Base-by-base conservation (phyloP, 2,797 vertebrate species). In the Bryconaethiops microstoma region DNA sequence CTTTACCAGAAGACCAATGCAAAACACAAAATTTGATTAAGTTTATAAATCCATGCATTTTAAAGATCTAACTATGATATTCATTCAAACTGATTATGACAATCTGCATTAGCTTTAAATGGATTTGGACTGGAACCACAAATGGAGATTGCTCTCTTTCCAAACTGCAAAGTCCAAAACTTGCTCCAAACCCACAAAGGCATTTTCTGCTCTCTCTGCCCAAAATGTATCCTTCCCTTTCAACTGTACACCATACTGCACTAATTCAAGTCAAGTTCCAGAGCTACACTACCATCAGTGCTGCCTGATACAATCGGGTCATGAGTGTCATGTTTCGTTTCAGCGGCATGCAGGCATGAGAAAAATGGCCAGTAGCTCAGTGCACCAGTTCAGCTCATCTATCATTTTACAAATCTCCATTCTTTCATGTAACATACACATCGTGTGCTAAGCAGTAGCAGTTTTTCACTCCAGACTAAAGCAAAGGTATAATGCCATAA, bases 401-500 rank as follows among this genome's bases (percentile, higher is more conserved):
- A 74, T 80, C 74, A 62, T 45, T 59, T 74, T 35, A 50, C 63
- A 72, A 25, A 83, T 83, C 52, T 72, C 23, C n/a, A 35, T 76
- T 73, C 69, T 76, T 69, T 74, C 57, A 60, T 21, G 50, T 63
- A n/a, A 76, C 0, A 50, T 23, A 25, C 5, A 55, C 48, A 72
- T 57, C 17, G n/a, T 40, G 45, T 21, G 45, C 40, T 59, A 25
- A 54, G 59, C 3, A 39, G 29, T 16, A 71, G 10, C 9, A 39
- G 25, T 1, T n/a, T 55, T 48, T 75, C 54, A 7, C 12, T 55
- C 9, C n/a, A n/a, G 25, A 35, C 1, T 39, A 16, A 21, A 17
- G 16, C 19, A 57, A n/a, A 14, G 19, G 5, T 14, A 29, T 25
- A 17, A 48, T 68, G 35, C 64, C 52, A 48, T 23, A 40, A 62